These are phyloP conservation scores for Oryzaephilus surinamensis DNA, from an alignment of 1,140 invertebrate genomes.

Conservation along the genomic window DNA sequence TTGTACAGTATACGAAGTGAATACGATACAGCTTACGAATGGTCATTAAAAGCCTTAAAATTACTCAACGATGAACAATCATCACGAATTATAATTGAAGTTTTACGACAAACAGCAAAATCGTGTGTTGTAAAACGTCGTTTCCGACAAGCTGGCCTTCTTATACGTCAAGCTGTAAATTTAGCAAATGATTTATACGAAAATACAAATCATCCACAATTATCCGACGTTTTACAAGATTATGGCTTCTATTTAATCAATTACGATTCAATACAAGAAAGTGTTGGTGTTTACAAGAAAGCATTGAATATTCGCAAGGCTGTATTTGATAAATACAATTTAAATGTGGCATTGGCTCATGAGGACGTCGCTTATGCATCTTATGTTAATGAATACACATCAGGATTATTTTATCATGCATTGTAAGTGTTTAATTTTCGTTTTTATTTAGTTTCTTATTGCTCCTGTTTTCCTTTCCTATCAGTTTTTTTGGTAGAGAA, in stretches of 20 bases:
- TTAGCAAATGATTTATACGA: slow-evolving; percentile 56
- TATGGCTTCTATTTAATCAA: slow-evolving; percentile 86
- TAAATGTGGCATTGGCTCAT: slow-evolving; percentile 75
- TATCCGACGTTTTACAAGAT: slow-evolving; percentile 73
- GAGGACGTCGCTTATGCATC: slow-evolving; percentile 87
- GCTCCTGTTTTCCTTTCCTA: too few relatives aligned
- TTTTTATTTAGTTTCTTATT: slow-evolving; percentile 1
- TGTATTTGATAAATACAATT: slow-evolving; percentile 75
- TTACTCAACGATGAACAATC: slow-evolving; percentile 50
- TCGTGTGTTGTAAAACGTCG: slow-evolving; percentile 78
- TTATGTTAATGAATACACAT: slow-evolving; percentile 85
- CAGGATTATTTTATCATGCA: slow-evolving; percentile 71
- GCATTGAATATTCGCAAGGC: slow-evolving; percentile 61
- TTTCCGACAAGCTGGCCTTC: slow-evolving; percentile 64
- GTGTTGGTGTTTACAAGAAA: slow-evolving; percentile 73
- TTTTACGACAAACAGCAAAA: slow-evolving; percentile 72
- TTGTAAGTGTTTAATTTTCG: too few relatives aligned
- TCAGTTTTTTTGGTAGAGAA: too few relatives aligned
- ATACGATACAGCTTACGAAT: slow-evolving; percentile 65
- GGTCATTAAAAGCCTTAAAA: slow-evolving; percentile 60
- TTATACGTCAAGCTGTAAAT: slow-evolving; percentile 71
- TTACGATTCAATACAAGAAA: slow-evolving; percentile 71
- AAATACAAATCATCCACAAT: slow-evolving; percentile 62
- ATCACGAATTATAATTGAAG: slow-evolving; percentile 59
- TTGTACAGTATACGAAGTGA: slow-evolving; percentile 71